Evolutionary conservation across 2,113 vertebrate species (phyloP).

Genomic region (Rhegmatorhina hoffmannsi): DNA sequence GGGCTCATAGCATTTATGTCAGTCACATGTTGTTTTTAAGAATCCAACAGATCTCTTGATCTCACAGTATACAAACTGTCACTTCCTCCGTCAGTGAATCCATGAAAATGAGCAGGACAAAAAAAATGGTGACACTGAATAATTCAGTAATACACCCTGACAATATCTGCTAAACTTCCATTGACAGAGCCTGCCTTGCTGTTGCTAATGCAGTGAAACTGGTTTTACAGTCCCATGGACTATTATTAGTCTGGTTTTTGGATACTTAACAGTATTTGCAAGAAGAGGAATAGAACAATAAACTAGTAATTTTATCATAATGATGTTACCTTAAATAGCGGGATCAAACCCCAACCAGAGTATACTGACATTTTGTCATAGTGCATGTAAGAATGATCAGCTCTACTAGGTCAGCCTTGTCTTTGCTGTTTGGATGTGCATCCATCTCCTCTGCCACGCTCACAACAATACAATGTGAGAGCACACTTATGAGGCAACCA

Average conservation of each 20-base stretch:
- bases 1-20: not conserved
- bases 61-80: not conserved
- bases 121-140: conserved; percentile 27
- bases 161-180: conserved; percentile 32
- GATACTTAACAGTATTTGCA: not conserved
- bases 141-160: not conserved
- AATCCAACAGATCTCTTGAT: not conserved
- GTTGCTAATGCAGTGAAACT: not conserved
- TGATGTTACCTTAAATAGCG: not conserved
- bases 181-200: conserved; percentile 38
- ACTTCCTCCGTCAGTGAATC: not conserved
- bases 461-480: not conserved
- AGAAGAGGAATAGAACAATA: not conserved
- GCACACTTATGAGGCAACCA: not conserved
- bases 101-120: conserved; percentile 15
- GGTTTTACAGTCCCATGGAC: not conserved
- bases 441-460: not conserved
- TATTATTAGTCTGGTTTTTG: not conserved
- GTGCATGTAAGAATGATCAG: not conserved
- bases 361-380: not conserved
- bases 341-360: not conserved
- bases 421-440: not conserved
- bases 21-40: not conserved
- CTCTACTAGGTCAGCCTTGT: not conserved
- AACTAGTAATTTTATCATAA: not conserved